Evolutionary conservation across 2,888 invertebrate species (phyloP).

Genomic region (Rotaria socialis): DNA sequence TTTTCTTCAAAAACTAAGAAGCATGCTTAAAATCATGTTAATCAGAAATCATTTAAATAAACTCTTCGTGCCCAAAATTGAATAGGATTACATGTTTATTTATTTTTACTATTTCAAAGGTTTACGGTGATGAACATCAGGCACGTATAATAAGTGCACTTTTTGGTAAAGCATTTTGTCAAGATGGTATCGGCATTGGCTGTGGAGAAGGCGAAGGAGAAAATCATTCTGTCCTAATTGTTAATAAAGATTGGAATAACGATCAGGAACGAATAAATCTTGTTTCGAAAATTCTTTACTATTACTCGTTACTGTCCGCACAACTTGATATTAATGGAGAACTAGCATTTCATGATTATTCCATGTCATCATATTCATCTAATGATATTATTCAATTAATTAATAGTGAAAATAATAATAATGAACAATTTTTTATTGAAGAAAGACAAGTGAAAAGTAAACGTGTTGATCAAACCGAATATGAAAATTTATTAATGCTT

Average conservation of each 20-base stretch:
- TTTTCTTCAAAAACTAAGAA: too few species aligned
- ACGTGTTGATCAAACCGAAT: conserved; percentile 26
- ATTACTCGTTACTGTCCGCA: background rate
- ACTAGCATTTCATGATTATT: conserved; percentile 17
- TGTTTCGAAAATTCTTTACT: background rate
- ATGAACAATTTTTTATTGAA: background rate
- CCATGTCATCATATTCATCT: background rate
- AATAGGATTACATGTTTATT: too few species aligned
- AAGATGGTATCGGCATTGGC: background rate
- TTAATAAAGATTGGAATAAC: background rate
- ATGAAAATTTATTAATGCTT: background rate
- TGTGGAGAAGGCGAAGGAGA: background rate
- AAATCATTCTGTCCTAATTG: background rate
- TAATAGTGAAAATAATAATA: background rate
- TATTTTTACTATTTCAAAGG: background rate
- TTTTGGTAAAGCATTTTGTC: background rate
- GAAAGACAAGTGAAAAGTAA: background rate
- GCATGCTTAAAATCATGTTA: too few species aligned
- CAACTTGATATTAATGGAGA: conserved; percentile 25
- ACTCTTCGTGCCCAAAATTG: too few species aligned
- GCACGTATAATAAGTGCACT: background rate
- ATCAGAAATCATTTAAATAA: too few species aligned
- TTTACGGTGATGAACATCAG: background rate
- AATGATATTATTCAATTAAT: background rate
- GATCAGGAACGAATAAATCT: background rate